These are phyloP conservation scores for Papilio xuthus DNA, from an alignment of 1,140 invertebrate genomes.

Conservation along the genomic window DNA sequence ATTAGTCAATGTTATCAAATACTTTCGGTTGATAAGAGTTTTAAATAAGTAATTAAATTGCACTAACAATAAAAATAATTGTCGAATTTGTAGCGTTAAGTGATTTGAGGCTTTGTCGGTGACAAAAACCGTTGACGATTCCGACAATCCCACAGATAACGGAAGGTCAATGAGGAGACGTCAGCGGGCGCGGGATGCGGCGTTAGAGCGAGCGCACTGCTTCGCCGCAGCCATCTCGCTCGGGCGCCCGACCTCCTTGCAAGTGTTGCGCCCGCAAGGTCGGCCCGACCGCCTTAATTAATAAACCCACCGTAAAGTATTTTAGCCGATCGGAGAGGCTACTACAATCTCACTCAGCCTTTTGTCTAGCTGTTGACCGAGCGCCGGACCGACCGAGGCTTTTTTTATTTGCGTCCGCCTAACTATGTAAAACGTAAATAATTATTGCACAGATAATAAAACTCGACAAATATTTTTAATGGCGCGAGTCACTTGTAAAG, in stretches of 20 bases:
- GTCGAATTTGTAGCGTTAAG: conserved; percentile 11
- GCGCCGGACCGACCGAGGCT: conserved; percentile 48
- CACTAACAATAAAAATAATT: conserved; percentile 22
- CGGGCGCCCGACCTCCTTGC: conserved; percentile 75
- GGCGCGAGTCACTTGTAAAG: conserved; percentile 1
- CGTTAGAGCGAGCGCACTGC: conserved; percentile 41
- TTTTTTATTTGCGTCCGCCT: conserved; percentile 52
- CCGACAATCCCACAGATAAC: conserved; percentile 76
- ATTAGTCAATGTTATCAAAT: background rate
- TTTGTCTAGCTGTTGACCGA: conserved; percentile 79
- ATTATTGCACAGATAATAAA: conserved; percentile 34
- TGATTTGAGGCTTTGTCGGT: conserved; percentile 42
- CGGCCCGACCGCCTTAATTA: conserved; percentile 80
- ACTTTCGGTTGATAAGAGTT: conserved; percentile 17
- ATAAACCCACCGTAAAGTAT: conserved; percentile 81
- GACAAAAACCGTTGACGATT: conserved; percentile 58
- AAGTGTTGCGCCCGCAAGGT: conserved; percentile 79
- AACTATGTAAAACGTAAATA: conserved; percentile 42
- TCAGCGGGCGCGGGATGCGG: conserved; percentile 49
- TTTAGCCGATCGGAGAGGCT: conserved; percentile 76
- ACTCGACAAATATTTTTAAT: conserved; percentile 20
- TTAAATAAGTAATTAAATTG: background rate
- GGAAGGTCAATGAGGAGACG: conserved; percentile 79
- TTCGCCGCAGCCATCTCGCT: conserved; percentile 55
- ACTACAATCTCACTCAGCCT: conserved; percentile 74